Base-by-base conservation (phyloP, 2,797 vertebrate species). In the Paramormyrops hopkinsi region DNA sequence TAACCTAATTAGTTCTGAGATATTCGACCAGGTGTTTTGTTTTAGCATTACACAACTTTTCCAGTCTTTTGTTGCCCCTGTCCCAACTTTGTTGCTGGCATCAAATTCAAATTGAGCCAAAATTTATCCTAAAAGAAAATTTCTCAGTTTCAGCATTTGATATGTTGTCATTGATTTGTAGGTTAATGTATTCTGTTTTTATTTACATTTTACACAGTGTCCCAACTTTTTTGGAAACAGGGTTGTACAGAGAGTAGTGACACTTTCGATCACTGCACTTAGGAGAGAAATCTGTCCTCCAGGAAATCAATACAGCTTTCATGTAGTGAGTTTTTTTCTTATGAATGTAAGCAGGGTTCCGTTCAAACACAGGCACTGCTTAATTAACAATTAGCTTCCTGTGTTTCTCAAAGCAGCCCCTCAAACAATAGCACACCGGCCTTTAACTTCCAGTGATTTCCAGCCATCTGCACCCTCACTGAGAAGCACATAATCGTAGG, bases 401-500 rank as follows among this genome's bases (percentile, higher is more conserved):
- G 48, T 86, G 73, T 79, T 53, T 53, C 2, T 83, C 19, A 22
- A 83, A 89, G 46, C 51, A 48, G 50, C 85, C 37, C 46, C 54
- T 76, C 50, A 65, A 59, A 88, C 88, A 92, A 93, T 89, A 86
- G 90, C 91, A 90, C 85, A 87, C 73, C 65, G 89, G 90, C 33
- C 73, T 91, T 93, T 87, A 65, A 50, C 90, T 91, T 65, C 69
- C 54, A 84, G 85, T 90, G 90, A 93, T 94, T 92, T 92, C 86
- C 50, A 87, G 2, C 82, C 79, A 85, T 90, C 88, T 56, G 51
- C 6, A 62, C 51, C 48, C 51, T 89, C 86, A 37, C 90, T 91
- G 41, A 79, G 19, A 22, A 12, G 22, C 33, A 41, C 90, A 89
- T 93, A 91, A 93, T 94, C 89, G 92, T 51, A 12, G 89, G 89